Percentiles rank a stretch among this genome's conserved stretches.
phyloP scores from a whole-genome alignment of 2,113 vertebrate genomes.

The Zingel zingel region DNA sequence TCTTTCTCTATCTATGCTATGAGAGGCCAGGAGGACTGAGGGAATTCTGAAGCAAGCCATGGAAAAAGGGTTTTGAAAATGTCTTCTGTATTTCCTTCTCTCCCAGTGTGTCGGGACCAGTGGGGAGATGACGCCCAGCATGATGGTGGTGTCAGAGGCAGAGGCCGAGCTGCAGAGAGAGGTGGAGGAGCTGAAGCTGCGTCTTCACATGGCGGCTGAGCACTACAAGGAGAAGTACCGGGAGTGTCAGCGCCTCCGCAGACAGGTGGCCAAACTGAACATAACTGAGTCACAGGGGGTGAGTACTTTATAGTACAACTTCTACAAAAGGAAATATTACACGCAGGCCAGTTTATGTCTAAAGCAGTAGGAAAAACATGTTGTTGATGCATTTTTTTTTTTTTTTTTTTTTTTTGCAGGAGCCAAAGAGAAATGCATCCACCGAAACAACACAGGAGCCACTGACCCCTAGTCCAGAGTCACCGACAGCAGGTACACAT shows the following conservation, averaged over 20 bases:
- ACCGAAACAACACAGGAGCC: constrained; percentile 75
- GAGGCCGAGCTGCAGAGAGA: constrained; percentile 97
- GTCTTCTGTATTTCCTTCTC: background rate
- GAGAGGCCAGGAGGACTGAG: background rate
- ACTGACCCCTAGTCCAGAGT: constrained; percentile 74
- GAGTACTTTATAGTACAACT: constrained; percentile 45
- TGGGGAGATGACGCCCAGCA: constrained; percentile 64
- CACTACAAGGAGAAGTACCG: constrained; percentile 99
- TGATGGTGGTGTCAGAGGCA: constrained; percentile 73
- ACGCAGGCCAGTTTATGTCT: background rate
- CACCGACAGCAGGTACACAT: constrained; percentile 74
- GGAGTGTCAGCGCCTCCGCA: constrained; percentile 96
- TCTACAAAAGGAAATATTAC: background rate
- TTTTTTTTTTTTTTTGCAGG: constrained; percentile 61
- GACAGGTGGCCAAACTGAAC: constrained; percentile 92
- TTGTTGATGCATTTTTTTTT: background rate
- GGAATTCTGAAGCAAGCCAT: background rate
- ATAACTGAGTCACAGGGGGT: constrained; percentile 86
- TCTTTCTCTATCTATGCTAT: background rate
- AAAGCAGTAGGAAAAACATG: background rate
- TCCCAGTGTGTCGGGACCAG: constrained; percentile 77
- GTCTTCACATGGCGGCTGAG: constrained; percentile 98
- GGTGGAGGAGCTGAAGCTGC: constrained; percentile 96
- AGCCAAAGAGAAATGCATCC: constrained; percentile 79
- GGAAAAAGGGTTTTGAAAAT: background rate